Percentiles rank a stretch among this genome's conserved stretches.
These are phyloP conservation scores for Ochlodes sylvanus DNA, from an alignment of 2,888 invertebrate species.

Conservation along the genomic window DNA sequence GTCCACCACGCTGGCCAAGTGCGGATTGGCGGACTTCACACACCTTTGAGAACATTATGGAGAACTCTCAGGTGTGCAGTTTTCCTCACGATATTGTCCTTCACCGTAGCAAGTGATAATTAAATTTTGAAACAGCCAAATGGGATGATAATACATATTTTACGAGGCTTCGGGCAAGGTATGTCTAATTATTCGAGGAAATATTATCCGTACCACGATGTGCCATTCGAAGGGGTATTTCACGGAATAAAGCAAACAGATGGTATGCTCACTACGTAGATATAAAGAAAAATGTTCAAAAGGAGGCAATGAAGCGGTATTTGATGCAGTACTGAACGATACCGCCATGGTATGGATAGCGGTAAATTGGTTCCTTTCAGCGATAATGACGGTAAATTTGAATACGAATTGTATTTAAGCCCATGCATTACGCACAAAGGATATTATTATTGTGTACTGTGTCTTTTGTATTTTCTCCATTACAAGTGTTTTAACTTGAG, in stretches of 20 bases:
- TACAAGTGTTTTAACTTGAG: too few species aligned
- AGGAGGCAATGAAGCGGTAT: slow-evolving; percentile 2
- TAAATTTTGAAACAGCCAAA: slow-evolving; percentile 7
- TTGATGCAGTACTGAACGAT: background rate
- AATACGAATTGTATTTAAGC: background rate
- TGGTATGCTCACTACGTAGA: slow-evolving; percentile 23
- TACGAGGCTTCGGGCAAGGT: slow-evolving; percentile 16
- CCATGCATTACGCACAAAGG: background rate
- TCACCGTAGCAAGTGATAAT: too few species aligned
- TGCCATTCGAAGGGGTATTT: slow-evolving; percentile 46
- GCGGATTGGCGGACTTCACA: too few species aligned
- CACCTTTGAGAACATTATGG: too few species aligned
- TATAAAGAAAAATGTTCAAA: slow-evolving; percentile 15
- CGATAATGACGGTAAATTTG: background rate
- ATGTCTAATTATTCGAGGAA: slow-evolving; percentile 44
- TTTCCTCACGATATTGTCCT: too few species aligned
- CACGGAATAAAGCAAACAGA: slow-evolving; percentile 42
- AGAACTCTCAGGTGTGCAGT: too few species aligned
- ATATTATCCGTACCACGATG: slow-evolving; percentile 45
- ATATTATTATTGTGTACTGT: too few species aligned
- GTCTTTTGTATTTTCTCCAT: too few species aligned
- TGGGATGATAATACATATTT: slow-evolving; percentile 26
- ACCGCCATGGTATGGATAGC: background rate
- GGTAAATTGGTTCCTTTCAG: slow-evolving; percentile 5
- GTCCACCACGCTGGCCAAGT: too few species aligned